phyloP scores from a whole-genome alignment of 2,113 vertebrate species.

The Ictalurus punctatus region DNA sequence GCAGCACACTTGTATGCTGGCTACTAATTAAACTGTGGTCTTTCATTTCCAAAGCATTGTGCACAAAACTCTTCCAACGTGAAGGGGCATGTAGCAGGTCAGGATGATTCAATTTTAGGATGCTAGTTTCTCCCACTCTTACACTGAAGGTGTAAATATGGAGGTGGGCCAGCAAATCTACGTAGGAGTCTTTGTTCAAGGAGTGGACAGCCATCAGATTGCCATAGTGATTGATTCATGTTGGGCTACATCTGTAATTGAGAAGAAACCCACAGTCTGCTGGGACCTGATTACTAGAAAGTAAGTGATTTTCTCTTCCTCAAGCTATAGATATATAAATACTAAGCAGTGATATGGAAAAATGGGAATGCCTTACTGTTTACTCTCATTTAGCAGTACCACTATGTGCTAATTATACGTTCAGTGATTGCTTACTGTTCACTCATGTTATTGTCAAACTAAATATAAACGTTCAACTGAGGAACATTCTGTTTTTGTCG shows the following conservation, averaged over 20 bases:
- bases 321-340: background rate
- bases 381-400: background rate
- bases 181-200: conserved; percentile 59
- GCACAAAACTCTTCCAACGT: conserved; percentile 55
- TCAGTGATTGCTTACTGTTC: too few relatives aligned
- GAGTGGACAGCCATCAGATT: conserved; percentile 63
- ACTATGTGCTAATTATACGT: background rate
- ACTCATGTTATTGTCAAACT: too few relatives aligned
- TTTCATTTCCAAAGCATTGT: conserved; percentile 53
- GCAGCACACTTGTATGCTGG: background rate
- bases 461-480: too few relatives aligned
- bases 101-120: conserved; percentile 65
- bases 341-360: background rate
- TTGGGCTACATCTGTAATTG: conserved; percentile 67
- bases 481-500: too few relatives aligned
- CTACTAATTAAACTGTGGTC: background rate
- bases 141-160: conserved; percentile 48
- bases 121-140: conserved; percentile 53
- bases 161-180: conserved; percentile 60
- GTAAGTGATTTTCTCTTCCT: conserved; percentile 55
- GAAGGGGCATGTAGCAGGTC: conserved; percentile 57
- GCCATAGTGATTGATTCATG: conserved; percentile 64
- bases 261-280: conserved; percentile 40
- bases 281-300: conserved; percentile 65
- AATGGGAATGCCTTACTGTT: background rate